Conservation (phyloP, 1,140 invertebrate genomes). For the Grapholita molesta region DNA sequence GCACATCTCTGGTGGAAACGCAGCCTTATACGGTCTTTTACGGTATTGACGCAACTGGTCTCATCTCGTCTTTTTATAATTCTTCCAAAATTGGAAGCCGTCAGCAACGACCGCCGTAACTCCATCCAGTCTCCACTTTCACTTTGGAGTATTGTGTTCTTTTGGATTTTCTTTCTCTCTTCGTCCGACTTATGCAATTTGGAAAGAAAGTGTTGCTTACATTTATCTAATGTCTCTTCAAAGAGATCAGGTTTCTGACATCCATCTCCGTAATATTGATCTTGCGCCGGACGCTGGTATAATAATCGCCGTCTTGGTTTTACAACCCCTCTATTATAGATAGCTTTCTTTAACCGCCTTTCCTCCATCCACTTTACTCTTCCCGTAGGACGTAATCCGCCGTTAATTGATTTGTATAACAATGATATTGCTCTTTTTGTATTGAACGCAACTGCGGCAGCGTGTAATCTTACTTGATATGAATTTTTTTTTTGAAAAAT, state of each 20-base stretch:
- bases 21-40: no score
- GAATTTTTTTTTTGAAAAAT: not conserved
- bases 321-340: not conserved
- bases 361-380: no score
- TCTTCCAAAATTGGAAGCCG: constrained; percentile 22
- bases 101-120: constrained; percentile 15
- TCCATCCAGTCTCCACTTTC: constrained; percentile 23
- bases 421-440: not conserved
- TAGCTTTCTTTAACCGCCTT: not conserved
- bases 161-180: constrained; percentile 1
- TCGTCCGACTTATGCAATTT: constrained; percentile 16
- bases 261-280: constrained; percentile 2
- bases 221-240: not conserved
- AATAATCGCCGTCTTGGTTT: not conserved
- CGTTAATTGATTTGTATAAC: not conserved
- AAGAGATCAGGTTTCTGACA: not conserved
- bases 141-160: constrained; percentile 7
- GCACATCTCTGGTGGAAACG: no score
- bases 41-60: constrained; percentile 12
- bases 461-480: not conserved
- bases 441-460: not conserved
- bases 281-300: not conserved
- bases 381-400: not conserved
- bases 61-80: constrained; percentile 20
- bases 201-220: not conserved